Evolutionary conservation across 2,797 vertebrate genomes (phyloP), one percentile per base, ranked within the genome.

Genomic region (Syndactyla subalaris): DNA sequence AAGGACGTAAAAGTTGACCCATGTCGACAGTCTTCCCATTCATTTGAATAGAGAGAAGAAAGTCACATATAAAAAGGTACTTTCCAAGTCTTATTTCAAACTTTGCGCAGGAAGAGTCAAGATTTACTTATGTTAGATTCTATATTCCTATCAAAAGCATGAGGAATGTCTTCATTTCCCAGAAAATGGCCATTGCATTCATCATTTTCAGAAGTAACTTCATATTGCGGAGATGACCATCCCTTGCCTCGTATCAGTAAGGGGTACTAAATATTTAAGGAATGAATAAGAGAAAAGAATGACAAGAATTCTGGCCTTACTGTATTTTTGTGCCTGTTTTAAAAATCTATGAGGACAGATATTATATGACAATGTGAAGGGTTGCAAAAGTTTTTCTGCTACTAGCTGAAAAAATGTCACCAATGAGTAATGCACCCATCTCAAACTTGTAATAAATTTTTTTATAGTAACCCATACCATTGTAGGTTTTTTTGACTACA

Each of bases 231-330:
- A 36, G 32, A 12, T 71, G 66, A 38, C 18, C 24, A 30, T 62
- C 17, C 61, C 36, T 67, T 63, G 38, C n/a, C 54, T 52, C 12
- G 1, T 36, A 34, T 76, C 34, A 57, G 23, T 36, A 76, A 57
- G 21, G n/a, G 15, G 41, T 58, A 77, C 45, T 88, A 95, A 82
- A 95, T 72, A 91, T 95, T 93, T 79, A 91, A 95, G 61, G 92
- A 68, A 85, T 63, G 12, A 88, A 76, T 26, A 39, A 83, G 49
- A 86, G 41, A 79, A 85, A 91, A 87, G 34, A 93, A 85, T 73
- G 43, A 74, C 55, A 92, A 77, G 85, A 79, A 80, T 63, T 73
- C 57, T 88, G 54, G 30, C 26, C 55, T 70, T 79, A 75, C 27
- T 83, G 39, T 32, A 36, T 55, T 81, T 88, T 63, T 90, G 75